Evolutionary conservation across 1,140 invertebrate species (phyloP).

Genomic region (Brachionus koreanus): DNA sequence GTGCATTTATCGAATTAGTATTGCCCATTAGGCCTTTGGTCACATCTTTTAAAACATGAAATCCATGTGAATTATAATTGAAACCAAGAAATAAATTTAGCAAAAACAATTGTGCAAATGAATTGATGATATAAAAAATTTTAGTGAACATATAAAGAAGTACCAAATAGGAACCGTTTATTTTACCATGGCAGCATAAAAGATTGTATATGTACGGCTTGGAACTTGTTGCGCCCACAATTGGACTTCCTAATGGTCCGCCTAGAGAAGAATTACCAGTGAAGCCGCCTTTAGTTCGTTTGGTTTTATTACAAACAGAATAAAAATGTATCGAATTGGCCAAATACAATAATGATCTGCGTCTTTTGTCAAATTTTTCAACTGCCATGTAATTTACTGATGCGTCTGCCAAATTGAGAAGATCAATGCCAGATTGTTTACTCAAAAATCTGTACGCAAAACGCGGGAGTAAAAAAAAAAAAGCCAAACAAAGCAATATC

Average conservation of each 20-base stretch:
- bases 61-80: conserved; percentile 49
- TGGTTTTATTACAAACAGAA: conserved; percentile 29
- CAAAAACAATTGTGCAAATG: conserved; percentile 61
- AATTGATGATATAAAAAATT: conserved; percentile 59
- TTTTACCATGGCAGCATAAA: conserved; percentile 51
- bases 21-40: conserved; percentile 32
- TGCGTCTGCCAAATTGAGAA: conserved; percentile 40
- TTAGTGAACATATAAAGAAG: conserved; percentile 60
- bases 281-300: conserved; percentile 20
- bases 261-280: not conserved
- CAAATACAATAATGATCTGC: conserved; percentile 11
- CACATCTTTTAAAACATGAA: conserved; percentile 23
- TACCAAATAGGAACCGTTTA: conserved; percentile 59
- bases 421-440: conserved; percentile 37
- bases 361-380: conserved; percentile 43
- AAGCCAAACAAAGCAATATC: conserved; percentile 55
- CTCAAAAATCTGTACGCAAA: conserved; percentile 53
- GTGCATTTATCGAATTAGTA: conserved; percentile 3
- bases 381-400: conserved; percentile 36
- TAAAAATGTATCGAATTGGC: conserved; percentile 41
- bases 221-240: conserved; percentile 28
- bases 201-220: conserved; percentile 35
- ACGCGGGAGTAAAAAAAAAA: conserved; percentile 57
- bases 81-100: conserved; percentile 60
- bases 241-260: conserved; percentile 2